A percentile compares a stretch with the other conserved stretches of the same genome.
Conservation (phyloP, 37 sponge, comb jelly and placozoan species). For the Hexactinellida sp. region DNA sequence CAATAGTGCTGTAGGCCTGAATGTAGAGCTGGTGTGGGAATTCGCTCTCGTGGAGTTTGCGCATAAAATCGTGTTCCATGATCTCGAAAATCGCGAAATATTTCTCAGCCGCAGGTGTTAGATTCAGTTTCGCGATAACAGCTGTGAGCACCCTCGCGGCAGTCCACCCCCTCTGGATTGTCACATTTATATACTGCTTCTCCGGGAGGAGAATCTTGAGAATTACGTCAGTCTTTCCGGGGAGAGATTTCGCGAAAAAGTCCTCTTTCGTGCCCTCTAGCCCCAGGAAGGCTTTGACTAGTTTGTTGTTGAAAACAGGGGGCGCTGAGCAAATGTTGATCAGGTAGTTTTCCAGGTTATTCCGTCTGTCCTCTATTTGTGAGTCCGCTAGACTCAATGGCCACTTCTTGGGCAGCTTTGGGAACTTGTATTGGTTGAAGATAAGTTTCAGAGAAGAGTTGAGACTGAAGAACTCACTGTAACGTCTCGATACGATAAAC, state of each 20-base stretch:
- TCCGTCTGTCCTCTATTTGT: constrained; percentile 66
- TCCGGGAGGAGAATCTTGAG: neutral
- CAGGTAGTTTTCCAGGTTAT: constrained; percentile 72
- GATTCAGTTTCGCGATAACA: neutral
- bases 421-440: constrained; percentile 70
- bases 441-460: constrained; percentile 66
- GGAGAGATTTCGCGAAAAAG: neutral
- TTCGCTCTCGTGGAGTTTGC: constrained; percentile 54
- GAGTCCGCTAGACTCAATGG: constrained; percentile 71
- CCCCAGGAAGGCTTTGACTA: constrained; percentile 5
- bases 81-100: constrained; percentile 7
- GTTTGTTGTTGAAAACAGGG: neutral
- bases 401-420: constrained; percentile 85
- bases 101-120: constrained; percentile 23
- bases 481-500: constrained; percentile 26
- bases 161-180: neutral
- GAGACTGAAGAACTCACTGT: constrained; percentile 15
- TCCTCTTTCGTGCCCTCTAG: neutral
- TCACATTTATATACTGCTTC: constrained; percentile 10
- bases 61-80: constrained; percentile 18
- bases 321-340: neutral
- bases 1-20: constrained; percentile 18
- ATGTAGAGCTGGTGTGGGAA: constrained; percentile 58
- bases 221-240: neutral
- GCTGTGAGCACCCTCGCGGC: neutral